A percentile compares a stretch with the other conserved stretches of the same genome.
phyloP scores from a whole-genome alignment of 1,140 invertebrate genomes.

The Procambarus virginalis region DNA sequence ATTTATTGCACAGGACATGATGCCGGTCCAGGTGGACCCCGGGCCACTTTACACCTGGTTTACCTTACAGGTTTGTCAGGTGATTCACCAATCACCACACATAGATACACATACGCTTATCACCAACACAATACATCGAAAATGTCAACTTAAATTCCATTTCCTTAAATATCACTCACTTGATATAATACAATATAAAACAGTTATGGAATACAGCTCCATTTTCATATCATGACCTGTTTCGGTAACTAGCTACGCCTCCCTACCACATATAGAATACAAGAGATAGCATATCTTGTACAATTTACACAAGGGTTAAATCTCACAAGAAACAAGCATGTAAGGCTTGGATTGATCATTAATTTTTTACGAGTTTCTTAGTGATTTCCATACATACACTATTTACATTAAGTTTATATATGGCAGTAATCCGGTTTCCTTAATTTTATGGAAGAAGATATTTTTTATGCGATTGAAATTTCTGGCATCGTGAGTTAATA shows the following conservation, averaged over 20 bases:
- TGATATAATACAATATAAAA: not conserved
- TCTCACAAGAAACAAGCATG: no score
- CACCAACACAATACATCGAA: not conserved
- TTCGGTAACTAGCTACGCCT: not conserved
- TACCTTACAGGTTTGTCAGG: no score
- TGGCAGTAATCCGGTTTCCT: not conserved
- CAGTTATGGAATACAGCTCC: not conserved
- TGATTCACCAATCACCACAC: not conserved
- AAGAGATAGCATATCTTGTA: no score
- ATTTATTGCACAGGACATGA: conserved; percentile 1
- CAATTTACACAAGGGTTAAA: no score
- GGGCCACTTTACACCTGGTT: not conserved
- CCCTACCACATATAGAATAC: not conserved
- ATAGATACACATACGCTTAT: not conserved
- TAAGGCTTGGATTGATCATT: no score
- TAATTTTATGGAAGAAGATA: not conserved
- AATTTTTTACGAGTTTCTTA: no score
- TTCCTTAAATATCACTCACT: not conserved
- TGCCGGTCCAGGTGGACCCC: not conserved
- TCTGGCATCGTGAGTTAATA: no score
- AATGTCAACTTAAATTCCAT: not conserved
- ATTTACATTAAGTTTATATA: not conserved
- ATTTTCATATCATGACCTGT: no score
- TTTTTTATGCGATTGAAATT: no score
- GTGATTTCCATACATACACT: no score